Evolutionary conservation across 2,888 invertebrate genomes (phyloP), one percentile per base, ranked within the genome.

Genomic region (Mythimna albipuncta): DNA sequence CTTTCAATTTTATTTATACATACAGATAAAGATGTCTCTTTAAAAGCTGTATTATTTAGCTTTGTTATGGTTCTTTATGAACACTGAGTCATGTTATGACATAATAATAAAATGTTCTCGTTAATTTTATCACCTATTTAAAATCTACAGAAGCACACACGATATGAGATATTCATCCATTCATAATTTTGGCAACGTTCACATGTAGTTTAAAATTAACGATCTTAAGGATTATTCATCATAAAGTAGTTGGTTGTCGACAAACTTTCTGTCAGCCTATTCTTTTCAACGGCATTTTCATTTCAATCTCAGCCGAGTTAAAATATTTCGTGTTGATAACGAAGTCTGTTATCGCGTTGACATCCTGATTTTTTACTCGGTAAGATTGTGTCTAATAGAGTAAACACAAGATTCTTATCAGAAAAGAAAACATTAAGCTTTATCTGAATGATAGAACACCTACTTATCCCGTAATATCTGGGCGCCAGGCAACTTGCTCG

Each of bases 351-450:
- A 93, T 94, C 94, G 85, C 79, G 77, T 77, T 85, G 89, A 92
- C 93, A 94, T 94, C 93, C 94, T 93, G 92, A 93, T 93, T 93
- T 93, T 93, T 93, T 91, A 91, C 89, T 64, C 86, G 85, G 90
- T 91, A 83, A 91, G 92, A 93, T 93, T 92, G 92, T 90, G 91
- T 92, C 84, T 89, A 85, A 87, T 87, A 88, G 75, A 91, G 91
- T 92, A 93, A 95, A 95, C 93, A 94, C 69, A 75, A 87, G 85
- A 89, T 89, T 87, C 88, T 94, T 95, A 95, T 95, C 95, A 89
- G 85, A 85, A 89, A 91, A 88, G 88, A 91, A 90, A 88, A 90
- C 88, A 87, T 89, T 91, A 87, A 84, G 79, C 83, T 90, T 93
- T 94, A 94, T 94, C 93, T 92, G 87, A 89, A 89, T 90, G 91